A percentile compares a stretch with the other conserved stretches of the same genome.
phyloP scores from a whole-genome alignment of 2,797 vertebrate species.

The Hydrolagus colliei region DNA sequence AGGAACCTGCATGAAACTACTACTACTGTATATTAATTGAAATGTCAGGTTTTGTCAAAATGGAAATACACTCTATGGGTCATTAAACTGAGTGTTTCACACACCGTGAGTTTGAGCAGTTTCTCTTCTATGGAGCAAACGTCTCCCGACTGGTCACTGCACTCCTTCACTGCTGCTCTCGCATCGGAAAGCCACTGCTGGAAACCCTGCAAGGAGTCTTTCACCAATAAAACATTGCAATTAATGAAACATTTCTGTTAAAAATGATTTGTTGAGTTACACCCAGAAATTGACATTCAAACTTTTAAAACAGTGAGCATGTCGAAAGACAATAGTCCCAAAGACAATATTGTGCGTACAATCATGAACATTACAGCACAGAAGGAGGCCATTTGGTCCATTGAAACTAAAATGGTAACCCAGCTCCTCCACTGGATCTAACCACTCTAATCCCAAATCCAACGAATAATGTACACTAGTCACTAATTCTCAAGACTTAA shows the following conservation, averaged over 20 bases:
- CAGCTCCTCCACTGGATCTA: too few relatives aligned
- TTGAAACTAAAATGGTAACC: too few relatives aligned
- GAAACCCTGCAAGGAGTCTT: constrained; percentile 83
- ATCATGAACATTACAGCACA: too few relatives aligned
- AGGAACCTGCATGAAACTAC: background rate
- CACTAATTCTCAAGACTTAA: too few relatives aligned
- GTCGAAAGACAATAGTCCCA: background rate
- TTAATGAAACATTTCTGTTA: background rate
- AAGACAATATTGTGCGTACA: too few relatives aligned
- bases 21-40: background rate
- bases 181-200: constrained; percentile 78
- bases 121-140: constrained; percentile 77
- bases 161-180: constrained; percentile 73
- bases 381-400: too few relatives aligned
- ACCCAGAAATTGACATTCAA: background rate
- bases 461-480: too few relatives aligned
- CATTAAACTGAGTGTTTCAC: background rate
- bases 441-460: too few relatives aligned
- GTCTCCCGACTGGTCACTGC: constrained; percentile 80
- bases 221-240: background rate
- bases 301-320: too few relatives aligned
- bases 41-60: too few relatives aligned
- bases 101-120: constrained; percentile 83
- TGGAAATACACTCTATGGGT: background rate
- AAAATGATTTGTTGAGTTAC: background rate